Conservation (phyloP, 2,797 vertebrate species). For the Podarcis lilfordi region DNA sequence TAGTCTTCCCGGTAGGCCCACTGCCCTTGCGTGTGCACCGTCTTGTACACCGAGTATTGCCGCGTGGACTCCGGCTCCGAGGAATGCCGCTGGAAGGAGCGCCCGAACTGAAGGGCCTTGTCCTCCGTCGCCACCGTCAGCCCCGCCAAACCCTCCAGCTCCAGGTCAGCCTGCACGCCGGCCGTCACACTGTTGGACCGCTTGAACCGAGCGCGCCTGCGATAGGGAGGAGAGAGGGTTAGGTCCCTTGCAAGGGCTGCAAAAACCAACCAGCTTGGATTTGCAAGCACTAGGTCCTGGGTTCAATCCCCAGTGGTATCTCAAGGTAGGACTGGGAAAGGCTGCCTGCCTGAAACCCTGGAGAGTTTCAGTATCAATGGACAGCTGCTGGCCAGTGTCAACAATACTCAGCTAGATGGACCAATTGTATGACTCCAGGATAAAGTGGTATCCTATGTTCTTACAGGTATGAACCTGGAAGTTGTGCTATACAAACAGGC, state of each 20-base stretch:
- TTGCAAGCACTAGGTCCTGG: too few species aligned
- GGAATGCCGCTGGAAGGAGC: constrained; percentile 95
- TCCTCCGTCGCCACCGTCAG: constrained; percentile 89
- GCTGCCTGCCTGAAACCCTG: too few species aligned
- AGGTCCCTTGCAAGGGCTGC: not conserved
- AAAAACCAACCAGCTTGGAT: too few species aligned
- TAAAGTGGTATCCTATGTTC: too few species aligned
- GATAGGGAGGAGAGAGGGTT: rapidly evolving
- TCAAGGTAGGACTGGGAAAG: too few species aligned
- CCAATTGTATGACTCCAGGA: too few species aligned
- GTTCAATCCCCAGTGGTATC: too few species aligned
- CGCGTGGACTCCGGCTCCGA: constrained; percentile 93
- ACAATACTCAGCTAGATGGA: too few species aligned
- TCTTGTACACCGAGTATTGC: constrained; percentile 94
- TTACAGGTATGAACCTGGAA: too few species aligned
- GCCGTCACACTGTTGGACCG: constrained; percentile 99
- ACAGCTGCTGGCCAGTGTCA: too few species aligned
- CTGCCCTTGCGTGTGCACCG: constrained; percentile 98
- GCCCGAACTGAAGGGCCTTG: constrained; percentile 96
- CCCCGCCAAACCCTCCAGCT: constrained; percentile 90
- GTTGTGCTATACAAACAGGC: too few species aligned
- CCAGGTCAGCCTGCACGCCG: constrained; percentile 96
- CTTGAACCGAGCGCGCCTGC: constrained; percentile 94
- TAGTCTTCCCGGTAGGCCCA: constrained; percentile 98
- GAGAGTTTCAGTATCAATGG: too few species aligned